Evolutionary conservation across 1,140 invertebrate genomes (phyloP).

Genomic region (Bombus polaris): DNA sequence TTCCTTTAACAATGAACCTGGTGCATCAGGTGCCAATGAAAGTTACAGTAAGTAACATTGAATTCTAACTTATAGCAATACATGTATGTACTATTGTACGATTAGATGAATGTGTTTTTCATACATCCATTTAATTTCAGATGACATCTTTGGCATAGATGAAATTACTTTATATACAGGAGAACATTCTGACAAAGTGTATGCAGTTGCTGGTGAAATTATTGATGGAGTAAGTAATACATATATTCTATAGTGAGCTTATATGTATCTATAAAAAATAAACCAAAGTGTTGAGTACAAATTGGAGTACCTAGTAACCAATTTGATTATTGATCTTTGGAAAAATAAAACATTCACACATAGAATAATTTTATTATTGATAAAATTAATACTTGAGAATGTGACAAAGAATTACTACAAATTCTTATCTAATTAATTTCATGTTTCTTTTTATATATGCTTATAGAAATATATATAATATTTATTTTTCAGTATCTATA

Average conservation of each 20-base stretch:
- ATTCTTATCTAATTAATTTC: not conserved
- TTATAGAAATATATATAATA: not conserved
- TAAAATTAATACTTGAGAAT: slow-evolving; percentile 19
- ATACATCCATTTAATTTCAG: slow-evolving; percentile 78
- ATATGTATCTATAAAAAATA: not conserved
- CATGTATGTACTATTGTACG: not conserved
- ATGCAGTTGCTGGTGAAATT: slow-evolving; percentile 94
- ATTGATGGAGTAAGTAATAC: slow-evolving; percentile 90
- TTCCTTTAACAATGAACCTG: slow-evolving; percentile 87
- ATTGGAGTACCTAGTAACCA: slow-evolving; percentile 37
- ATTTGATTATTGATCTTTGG: slow-evolving; percentile 78
- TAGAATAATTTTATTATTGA: slow-evolving; percentile 20
- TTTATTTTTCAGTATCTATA: slow-evolving; percentile 92
- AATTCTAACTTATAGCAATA: slow-evolving; percentile 64
- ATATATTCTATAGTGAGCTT: not conserved
- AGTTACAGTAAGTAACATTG: slow-evolving; percentile 86
- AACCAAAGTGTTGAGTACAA: slow-evolving; percentile 79
- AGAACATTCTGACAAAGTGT: slow-evolving; percentile 91
- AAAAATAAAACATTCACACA: slow-evolving; percentile 71
- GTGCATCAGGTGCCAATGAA: slow-evolving; percentile 86
- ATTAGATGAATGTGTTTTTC: slow-evolving; percentile 10
- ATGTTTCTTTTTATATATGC: not conserved
- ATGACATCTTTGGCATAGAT: slow-evolving; percentile 94
- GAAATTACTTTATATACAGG: slow-evolving; percentile 93
- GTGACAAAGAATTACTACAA: slow-evolving; percentile 28